Evolutionary conservation across 2,797 vertebrate species (phyloP), one percentile per base, ranked within the genome.

Genomic region (Sebastes oblongus): DNA sequence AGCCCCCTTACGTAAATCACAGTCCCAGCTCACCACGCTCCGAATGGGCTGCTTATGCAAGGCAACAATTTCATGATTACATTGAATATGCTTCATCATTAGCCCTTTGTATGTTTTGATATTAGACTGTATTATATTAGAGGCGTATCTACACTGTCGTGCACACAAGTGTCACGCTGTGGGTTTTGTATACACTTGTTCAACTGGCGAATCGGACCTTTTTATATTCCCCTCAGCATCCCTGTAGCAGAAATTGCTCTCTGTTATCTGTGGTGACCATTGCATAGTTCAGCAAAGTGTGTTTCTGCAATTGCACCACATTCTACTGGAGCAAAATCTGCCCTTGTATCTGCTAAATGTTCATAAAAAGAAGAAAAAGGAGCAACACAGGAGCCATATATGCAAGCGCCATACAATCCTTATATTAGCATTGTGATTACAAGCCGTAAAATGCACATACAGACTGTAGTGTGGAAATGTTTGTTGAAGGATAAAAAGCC

Each of bases 241-340:
- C 62, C n/a, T 75, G 2, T n/a, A 39, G 64, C 30, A 79, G 34
- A 77, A 72, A 77, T 56, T 59, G 29, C 58, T 25, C 25, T 71
- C 39, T 64, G 39, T 88, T 83, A 67, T 84, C 65, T 66, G 30
- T 61, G 2, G 66, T 32, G 42, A 55, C 52, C 72, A 66, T 58
- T 72, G 77, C 18, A 32, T 52, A 30, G 56, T 73, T 90, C 27
- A 85, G 82, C 80, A 72, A 66, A 82, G 24, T 67, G 39, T 72
- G 32, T 80, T 27, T 88, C 52, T 86, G 42, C 34, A 80, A 70
- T 32, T 76, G 65, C 56, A 68, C 66, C 30, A 61, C 25, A 72
- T 73, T 77, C 34, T 27, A 55, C 20, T 50, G 10, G 46, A 55
- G 66, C 54, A 81, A 72, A 65, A 66, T 42, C 20, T 55, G 34